phyloP scores from a whole-genome alignment of 2,888 invertebrate genomes.

The Neoscelio sp. region DNA sequence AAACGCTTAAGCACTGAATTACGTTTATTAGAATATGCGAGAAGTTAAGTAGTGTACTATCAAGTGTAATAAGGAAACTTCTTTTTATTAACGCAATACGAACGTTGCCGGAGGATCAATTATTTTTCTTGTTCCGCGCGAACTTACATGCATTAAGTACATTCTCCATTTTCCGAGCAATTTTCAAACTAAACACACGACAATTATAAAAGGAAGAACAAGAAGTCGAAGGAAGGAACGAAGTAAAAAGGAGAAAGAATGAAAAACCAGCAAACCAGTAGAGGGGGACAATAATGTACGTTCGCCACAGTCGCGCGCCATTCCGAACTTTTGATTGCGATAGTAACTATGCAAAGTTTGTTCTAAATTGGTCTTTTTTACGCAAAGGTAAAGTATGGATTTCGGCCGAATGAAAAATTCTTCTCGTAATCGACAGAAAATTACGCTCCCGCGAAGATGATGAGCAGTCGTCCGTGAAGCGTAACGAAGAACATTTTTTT shows the following conservation, averaged over 20 bases:
- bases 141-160: conserved; percentile 10
- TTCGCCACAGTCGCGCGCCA: conserved; percentile 39
- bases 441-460: conserved; percentile 45
- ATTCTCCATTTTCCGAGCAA: conserved; percentile 21
- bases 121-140: conserved; percentile 33
- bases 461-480: conserved; percentile 55
- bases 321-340: conserved; percentile 56
- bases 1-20: conserved; percentile 45
- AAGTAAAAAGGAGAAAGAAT: conserved; percentile 1
- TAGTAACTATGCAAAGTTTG: conserved; percentile 58
- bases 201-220: background rate
- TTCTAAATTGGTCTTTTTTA: conserved; percentile 42
- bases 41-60: conserved; percentile 36
- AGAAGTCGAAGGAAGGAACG: background rate
- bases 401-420: conserved; percentile 58
- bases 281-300: conserved; percentile 35
- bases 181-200: conserved; percentile 21
- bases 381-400: conserved; percentile 25
- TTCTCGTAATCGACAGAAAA: conserved; percentile 52
- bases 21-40: conserved; percentile 53
- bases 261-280: background rate
- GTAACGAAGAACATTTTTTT: conserved; percentile 27
- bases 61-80: conserved; percentile 21
- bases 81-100: conserved; percentile 38
- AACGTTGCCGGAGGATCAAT: conserved; percentile 30